These are phyloP conservation scores for Uria lomvia DNA, from an alignment of 2,113 vertebrate species.

Conservation along the genomic window DNA sequence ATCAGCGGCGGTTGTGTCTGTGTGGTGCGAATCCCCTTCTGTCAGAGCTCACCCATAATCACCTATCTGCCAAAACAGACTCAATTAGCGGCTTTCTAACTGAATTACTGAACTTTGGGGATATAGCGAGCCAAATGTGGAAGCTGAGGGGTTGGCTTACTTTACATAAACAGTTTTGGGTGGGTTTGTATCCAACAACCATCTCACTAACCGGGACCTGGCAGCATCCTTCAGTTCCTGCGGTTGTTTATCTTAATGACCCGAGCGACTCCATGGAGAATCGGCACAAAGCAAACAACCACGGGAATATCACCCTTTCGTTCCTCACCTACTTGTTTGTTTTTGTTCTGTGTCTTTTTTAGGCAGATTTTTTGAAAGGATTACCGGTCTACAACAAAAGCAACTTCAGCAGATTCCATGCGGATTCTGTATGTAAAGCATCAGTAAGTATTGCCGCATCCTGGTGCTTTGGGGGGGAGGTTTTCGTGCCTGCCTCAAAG, in stretches of 20 bases:
- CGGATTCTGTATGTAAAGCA: slow-evolving; percentile 98
- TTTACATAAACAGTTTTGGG: not conserved
- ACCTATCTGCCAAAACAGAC: not conserved
- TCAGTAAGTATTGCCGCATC: slow-evolving; percentile 80
- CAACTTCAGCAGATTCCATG: slow-evolving; percentile 97
- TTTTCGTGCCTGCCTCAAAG: not conserved
- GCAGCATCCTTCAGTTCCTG: not conserved
- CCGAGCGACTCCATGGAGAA: not conserved
- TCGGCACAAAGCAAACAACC: not conserved
- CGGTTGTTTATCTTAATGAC: not conserved
- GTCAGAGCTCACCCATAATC: not conserved
- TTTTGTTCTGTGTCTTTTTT: not conserved
- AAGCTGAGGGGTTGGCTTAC: not conserved
- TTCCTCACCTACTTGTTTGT: not conserved
- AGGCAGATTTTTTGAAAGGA: slow-evolving; percentile 98
- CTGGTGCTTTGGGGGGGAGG: not conserved
- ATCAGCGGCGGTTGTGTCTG: not conserved
- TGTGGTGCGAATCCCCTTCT: not conserved
- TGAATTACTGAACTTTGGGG: not conserved
- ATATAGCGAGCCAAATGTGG: not conserved
- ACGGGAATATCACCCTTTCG: rapidly evolving
- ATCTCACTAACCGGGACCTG: not conserved
- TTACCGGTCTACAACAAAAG: slow-evolving; percentile 98
- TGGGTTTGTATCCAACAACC: not conserved
- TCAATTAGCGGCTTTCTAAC: not conserved